Evolutionary conservation across 2,888 invertebrate species (phyloP), one percentile per base, ranked within the genome.

Genomic region (Caenorhabditis japonica): DNA sequence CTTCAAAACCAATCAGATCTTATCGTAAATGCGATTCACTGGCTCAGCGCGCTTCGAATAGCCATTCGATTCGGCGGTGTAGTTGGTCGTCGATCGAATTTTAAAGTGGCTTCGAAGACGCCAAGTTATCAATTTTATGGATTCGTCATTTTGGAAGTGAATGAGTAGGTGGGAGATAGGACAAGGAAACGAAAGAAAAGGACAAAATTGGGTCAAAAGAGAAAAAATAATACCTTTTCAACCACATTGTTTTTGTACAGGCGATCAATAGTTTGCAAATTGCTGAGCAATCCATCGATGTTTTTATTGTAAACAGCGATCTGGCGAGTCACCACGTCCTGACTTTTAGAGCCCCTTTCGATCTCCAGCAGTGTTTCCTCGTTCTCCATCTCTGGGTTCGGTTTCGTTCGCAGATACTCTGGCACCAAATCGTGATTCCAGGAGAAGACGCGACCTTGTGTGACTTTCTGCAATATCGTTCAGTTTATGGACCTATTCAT

Each of bases 401-500:
- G 58, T 34, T 77, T 77, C 7, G 80, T 80, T 25, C 77, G 59
- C 43, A 86, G 61, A 56, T 81, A 84, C 47, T 82, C 82, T 1
- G 85, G 86, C 1, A 84, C 83, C 19, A 84, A 66, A 30, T 84
- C 85, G 72, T 86, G 86, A 53, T 83, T 82, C 79, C 83, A 86
- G 5, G 77, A 77, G 13, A 60, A 53, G 23, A 86, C 71, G 3
- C 86, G 79, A 15, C 59, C 56, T 49, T 84, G 76, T 4, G 84
- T 83, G 38, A 72, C 44, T 55, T 70, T 62, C 84, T 85, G 46
- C 38, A 82, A 44, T n/a, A 52, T 21, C 3, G 4, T 15, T 27
- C n/a, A n/a, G n/a, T n/a, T n/a, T n/a, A n/a, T n/a, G n/a, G n/a
- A n/a, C n/a, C n/a, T n/a, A n/a, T n/a, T n/a, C n/a, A n/a, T n/a